Evolutionary conservation across 2,113 vertebrate genomes (phyloP).

Genomic region (Silurus meridionalis): DNA sequence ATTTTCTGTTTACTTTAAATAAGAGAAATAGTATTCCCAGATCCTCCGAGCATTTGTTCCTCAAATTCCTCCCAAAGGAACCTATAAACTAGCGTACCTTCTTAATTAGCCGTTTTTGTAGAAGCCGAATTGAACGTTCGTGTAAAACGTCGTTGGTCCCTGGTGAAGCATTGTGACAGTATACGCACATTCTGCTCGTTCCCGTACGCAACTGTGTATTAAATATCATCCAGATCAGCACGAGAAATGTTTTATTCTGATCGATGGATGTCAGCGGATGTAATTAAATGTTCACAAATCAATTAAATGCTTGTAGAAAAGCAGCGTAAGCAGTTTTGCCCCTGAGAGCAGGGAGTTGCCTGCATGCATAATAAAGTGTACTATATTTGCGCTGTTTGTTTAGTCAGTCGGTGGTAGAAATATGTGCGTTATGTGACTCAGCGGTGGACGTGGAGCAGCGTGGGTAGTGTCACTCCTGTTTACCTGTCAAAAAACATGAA

Average conservation of each 20-base stretch:
- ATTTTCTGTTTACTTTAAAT: not conserved
- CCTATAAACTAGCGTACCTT: not conserved
- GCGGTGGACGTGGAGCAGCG: constrained; percentile 10
- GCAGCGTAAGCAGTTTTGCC: constrained; percentile 15
- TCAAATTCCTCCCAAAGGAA: not conserved
- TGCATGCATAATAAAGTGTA: constrained; percentile 38
- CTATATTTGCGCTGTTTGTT: constrained; percentile 1
- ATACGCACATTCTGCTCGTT: too few relatives aligned
- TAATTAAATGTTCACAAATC: constrained; percentile 48
- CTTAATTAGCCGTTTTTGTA: not conserved
- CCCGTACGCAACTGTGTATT: not conserved
- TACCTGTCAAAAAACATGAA: constrained; percentile 2
- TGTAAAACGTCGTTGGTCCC: not conserved
- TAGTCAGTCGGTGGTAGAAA: constrained; percentile 29
- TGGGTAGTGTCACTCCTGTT: not conserved
- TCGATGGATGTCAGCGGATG: constrained; percentile 21
- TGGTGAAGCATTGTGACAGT: not conserved
- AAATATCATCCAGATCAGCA: constrained; percentile 17
- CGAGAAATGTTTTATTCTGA: constrained; percentile 19
- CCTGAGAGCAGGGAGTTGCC: constrained; percentile 16
- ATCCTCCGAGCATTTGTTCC: not conserved
- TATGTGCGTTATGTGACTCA: constrained; percentile 24
- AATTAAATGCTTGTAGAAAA: constrained; percentile 37
- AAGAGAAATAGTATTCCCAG: not conserved
- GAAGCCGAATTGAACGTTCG: too few relatives aligned